Percentiles rank a stretch among this genome's conserved stretches.
Evolutionary conservation across 2,888 invertebrate genomes (phyloP).

Genomic region (Netelia fuscicornis): DNA sequence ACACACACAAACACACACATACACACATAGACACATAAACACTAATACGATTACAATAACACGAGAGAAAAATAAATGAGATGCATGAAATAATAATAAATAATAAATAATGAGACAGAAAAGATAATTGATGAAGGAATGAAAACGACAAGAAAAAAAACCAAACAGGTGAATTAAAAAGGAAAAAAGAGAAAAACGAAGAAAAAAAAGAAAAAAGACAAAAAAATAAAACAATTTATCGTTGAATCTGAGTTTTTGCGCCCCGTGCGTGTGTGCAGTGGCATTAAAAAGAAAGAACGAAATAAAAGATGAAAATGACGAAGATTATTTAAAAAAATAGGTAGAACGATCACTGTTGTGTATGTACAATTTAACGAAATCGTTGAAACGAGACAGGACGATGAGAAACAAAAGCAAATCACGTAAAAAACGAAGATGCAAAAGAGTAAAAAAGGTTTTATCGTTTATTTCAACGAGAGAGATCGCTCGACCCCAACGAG

Average conservation of each 20-base stretch:
- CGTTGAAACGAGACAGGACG: conserved; percentile 69
- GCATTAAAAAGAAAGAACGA: conserved; percentile 74
- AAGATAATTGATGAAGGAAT: conserved; percentile 44
- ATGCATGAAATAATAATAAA: conserved; percentile 27
- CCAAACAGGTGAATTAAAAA: conserved; percentile 6
- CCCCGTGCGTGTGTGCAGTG: conserved; percentile 83
- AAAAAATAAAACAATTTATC: conserved; percentile 77
- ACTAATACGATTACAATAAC: neutral
- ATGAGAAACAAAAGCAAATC: conserved; percentile 15
- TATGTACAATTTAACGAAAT: conserved; percentile 75
- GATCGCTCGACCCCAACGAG: conserved; percentile 74
- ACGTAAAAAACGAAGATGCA: conserved; percentile 22
- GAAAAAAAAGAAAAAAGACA: conserved; percentile 41
- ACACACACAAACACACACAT: neutral
- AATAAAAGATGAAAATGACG: conserved; percentile 13
- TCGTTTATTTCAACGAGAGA: conserved; percentile 65
- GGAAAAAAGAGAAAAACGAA: conserved; percentile 69
- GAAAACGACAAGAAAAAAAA: conserved; percentile 68
- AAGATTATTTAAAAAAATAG: conserved; percentile 60
- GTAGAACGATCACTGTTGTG: conserved; percentile 75
- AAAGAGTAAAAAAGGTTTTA: conserved; percentile 57
- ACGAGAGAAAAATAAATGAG: conserved; percentile 33
- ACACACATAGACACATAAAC: no score
- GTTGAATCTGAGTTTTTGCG: conserved; percentile 77
- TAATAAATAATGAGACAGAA: conserved; percentile 35